A percentile compares a stretch with the other conserved stretches of the same genome.
phyloP scores from a whole-genome alignment of 2,888 invertebrate species.

The Tryphoninae sp. region DNA sequence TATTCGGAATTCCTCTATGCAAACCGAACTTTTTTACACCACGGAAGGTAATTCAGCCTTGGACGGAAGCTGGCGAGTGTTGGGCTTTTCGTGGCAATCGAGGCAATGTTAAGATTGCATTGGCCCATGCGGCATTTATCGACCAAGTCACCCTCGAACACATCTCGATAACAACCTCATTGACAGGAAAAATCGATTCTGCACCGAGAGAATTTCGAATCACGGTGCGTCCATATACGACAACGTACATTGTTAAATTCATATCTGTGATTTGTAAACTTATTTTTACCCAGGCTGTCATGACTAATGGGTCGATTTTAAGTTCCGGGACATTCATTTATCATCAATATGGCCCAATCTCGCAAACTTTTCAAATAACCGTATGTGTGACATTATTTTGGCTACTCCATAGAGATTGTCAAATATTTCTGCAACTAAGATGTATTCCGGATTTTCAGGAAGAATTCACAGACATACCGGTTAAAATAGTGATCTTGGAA shows the following conservation, averaged over 20 bases:
- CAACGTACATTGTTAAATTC: neutral
- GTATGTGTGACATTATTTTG: conserved; percentile 56
- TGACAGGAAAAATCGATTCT: conserved; percentile 83
- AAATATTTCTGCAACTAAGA: conserved; percentile 1
- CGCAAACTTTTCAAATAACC: conserved; percentile 72
- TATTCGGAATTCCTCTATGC: conserved; percentile 75
- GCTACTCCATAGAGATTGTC: neutral
- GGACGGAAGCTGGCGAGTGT: conserved; percentile 83
- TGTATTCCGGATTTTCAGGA: conserved; percentile 62
- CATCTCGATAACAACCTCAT: conserved; percentile 82
- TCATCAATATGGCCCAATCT: conserved; percentile 67
- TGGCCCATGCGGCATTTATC: conserved; percentile 80
- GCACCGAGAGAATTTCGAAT: conserved; percentile 83
- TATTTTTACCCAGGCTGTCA: conserved; percentile 65
- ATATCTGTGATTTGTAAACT: neutral
- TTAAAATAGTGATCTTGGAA: conserved; percentile 71
- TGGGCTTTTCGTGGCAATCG: conserved; percentile 84
- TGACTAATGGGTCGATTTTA: conserved; percentile 61
- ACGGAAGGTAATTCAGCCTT: conserved; percentile 75
- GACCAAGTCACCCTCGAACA: conserved; percentile 84
- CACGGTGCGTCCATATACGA: conserved; percentile 65
- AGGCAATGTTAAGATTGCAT: conserved; percentile 79
- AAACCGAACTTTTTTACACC: conserved; percentile 72
- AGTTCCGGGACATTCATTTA: conserved; percentile 70
- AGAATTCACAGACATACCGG: conserved; percentile 63